Conservation (phyloP, 1,140 invertebrate species). For the Nixonia krombeini region DNA sequence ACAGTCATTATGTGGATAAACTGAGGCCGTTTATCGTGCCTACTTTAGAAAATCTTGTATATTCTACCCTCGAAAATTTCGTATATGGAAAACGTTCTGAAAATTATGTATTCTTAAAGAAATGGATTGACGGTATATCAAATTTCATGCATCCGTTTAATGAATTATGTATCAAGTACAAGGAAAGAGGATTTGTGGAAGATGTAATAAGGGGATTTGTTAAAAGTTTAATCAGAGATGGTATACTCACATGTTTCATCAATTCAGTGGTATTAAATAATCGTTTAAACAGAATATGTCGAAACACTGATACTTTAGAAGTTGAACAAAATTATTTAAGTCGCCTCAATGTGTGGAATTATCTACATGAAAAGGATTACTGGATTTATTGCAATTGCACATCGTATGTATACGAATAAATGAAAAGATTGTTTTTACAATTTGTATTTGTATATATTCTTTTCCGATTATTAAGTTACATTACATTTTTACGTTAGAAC, state of each 20-base stretch:
- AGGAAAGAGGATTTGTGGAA: slow-evolving; percentile 6
- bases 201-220: slow-evolving; percentile 32
- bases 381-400: slow-evolving; percentile 35
- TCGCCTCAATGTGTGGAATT: slow-evolving; percentile 44
- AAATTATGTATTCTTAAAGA: slow-evolving; percentile 42
- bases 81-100: slow-evolving; percentile 43
- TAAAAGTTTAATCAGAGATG: slow-evolving; percentile 47
- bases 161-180: slow-evolving; percentile 14
- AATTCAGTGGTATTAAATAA: slow-evolving; percentile 52
- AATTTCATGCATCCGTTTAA: slow-evolving; percentile 18
- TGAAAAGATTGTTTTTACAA: no score
- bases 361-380: slow-evolving; percentile 50
- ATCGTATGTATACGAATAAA: slow-evolving; percentile 33
- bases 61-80: slow-evolving; percentile 44
- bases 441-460: no score
- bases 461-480: no score
- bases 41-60: slow-evolving; percentile 47
- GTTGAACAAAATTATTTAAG: slow-evolving; percentile 33
- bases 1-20: slow-evolving; percentile 46
- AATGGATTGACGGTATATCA: slow-evolving; percentile 27
- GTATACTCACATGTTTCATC: slow-evolving; percentile 43
- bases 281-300: slow-evolving; percentile 44
- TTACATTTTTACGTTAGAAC: slow-evolving; percentile 18
- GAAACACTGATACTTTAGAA: slow-evolving; percentile 43
- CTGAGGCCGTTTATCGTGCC: slow-evolving; percentile 51